Evolutionary conservation across 1,140 invertebrate species (phyloP), one percentile per base, ranked within the genome.

Genomic region (Drosophila busckii): DNA sequence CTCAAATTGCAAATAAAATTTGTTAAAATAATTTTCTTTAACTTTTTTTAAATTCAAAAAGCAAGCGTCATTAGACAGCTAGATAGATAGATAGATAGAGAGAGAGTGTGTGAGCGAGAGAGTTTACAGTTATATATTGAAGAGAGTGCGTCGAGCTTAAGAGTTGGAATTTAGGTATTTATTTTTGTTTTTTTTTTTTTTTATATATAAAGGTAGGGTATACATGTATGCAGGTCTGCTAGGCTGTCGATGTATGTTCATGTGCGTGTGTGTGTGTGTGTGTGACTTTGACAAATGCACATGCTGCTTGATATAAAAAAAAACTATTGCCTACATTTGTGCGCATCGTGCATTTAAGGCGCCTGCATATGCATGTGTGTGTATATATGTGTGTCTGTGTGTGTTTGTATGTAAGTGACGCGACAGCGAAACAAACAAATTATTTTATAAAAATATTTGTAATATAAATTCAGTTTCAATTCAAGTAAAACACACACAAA

Each of bases 251-350:
- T 44, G 25, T 22, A 20, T 23, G 17, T 22, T 38, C 4, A 23
- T 38, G 15, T 9, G 9, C 3, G 22, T 25, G 35, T 25, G n/a
- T 29, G 25, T 31, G n/a, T 20, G 23, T 6, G 9, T 48, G 29
- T 25, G 17, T 34, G 38, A 4, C 15, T 3, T 34, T 35, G 38
- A 34, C 49, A 42, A 52, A 28, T 56, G 56, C 38, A 49, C 59
- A 56, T 62, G 59, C 59, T 49, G 35, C 4, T 32, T 45, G 26
- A 10, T 35, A 32, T 23, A 22, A 45, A 49, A 37, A 53, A 42
- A 32, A 67, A 35, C 25, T 49, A 46, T 63, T 73, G 70, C 70
- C 70, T 73, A 71, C 63, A 19, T 68, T 59, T 73, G 37, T 42
- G 63, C 58, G 64, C 38, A 49, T n/a, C 46, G 60, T 40, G 48